Evolutionary conservation across 2,888 invertebrate genomes (phyloP), one percentile per base, ranked within the genome.

Genomic region (Elegia similella): DNA sequence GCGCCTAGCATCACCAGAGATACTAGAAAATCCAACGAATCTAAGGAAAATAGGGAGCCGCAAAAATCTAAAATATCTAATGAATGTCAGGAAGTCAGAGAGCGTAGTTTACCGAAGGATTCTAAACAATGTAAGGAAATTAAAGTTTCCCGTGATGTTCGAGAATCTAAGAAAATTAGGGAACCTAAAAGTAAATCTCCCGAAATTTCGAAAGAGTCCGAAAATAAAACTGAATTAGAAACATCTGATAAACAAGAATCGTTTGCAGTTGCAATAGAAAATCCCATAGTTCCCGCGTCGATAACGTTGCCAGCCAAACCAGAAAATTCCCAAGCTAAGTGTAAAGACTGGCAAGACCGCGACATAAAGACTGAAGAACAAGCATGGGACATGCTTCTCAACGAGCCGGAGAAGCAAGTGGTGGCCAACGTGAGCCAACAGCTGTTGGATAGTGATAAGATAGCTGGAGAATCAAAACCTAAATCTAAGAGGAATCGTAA

Each of bases 331-430:
- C 70, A 73, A 30, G 53, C 63, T 3, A 73, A 69, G 44, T 46
- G 54, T 48, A 43, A 64, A 52, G 68, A 71, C 57, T 64, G 60
- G 57, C 53, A 62, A 29, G 65, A 69, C 8, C 66, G 67, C 42
- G 73, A 75, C 16, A 74, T 86, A 6, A 87, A 83, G 76, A 82
- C 82, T 12, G 91, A 90, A 64, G 88, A 89, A 32, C 88, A 87
- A 65, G 88, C 88, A 13, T 90, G 91, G 90, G 87, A 91, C 62
- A 76, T 91, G 79, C 78, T 90, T 50, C 60, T 88, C 12, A 84
- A 73, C 59, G 88, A 89, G 60, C 70, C 85, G 0, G 78, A 78
- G 34, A 85, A 77, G 61, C 67, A 71, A 43, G 64, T 65, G 7
- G 50, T 57, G 2, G 47, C 69, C 12, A 72, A 67, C 48, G 64